Conservation (phyloP, 2,888 invertebrate species). For the Ornithoptera priamus region DNA sequence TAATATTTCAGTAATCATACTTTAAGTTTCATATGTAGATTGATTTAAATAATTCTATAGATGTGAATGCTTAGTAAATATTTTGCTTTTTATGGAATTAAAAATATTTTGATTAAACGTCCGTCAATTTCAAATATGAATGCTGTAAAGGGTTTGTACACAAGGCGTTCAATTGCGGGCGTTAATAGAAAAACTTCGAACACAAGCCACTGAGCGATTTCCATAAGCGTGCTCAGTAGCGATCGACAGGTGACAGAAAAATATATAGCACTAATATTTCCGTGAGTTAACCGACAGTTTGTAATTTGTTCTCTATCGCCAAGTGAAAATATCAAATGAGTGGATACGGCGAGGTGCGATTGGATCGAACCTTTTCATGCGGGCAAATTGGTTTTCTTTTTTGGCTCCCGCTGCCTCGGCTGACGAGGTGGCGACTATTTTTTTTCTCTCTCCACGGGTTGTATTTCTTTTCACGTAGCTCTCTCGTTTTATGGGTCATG, state of each 20-base stretch:
- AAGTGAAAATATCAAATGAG: slow-evolving; percentile 78
- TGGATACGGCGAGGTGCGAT: slow-evolving; percentile 69
- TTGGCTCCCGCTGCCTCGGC: slow-evolving; percentile 62
- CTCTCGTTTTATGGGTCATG: slow-evolving; percentile 79
- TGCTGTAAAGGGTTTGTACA: slow-evolving; percentile 35
- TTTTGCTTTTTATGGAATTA: background rate
- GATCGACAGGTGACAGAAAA: slow-evolving; percentile 73
- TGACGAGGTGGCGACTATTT: slow-evolving; percentile 68
- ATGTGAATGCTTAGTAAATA: too few relatives aligned
- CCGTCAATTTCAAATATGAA: slow-evolving; percentile 16
- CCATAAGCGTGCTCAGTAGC: slow-evolving; percentile 53
- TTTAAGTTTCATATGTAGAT: too few relatives aligned
- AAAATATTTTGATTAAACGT: background rate
- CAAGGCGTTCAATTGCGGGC: slow-evolving; percentile 47
- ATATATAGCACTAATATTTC: slow-evolving; percentile 67
- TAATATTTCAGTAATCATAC: too few relatives aligned
- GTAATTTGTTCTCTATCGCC: slow-evolving; percentile 75
- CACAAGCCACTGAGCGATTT: slow-evolving; percentile 60
- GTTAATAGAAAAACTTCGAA: slow-evolving; percentile 72
- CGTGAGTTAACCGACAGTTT: slow-evolving; percentile 61
- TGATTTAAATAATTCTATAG: too few relatives aligned
- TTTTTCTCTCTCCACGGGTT: slow-evolving; percentile 56
- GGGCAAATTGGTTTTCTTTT: slow-evolving; percentile 79
- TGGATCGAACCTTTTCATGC: slow-evolving; percentile 78
- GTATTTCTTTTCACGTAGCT: slow-evolving; percentile 73